These are phyloP conservation scores for Craseonycteris thonglongyai DNA, from an alignment of 2,113 vertebrate genomes.

Conservation along the genomic window DNA sequence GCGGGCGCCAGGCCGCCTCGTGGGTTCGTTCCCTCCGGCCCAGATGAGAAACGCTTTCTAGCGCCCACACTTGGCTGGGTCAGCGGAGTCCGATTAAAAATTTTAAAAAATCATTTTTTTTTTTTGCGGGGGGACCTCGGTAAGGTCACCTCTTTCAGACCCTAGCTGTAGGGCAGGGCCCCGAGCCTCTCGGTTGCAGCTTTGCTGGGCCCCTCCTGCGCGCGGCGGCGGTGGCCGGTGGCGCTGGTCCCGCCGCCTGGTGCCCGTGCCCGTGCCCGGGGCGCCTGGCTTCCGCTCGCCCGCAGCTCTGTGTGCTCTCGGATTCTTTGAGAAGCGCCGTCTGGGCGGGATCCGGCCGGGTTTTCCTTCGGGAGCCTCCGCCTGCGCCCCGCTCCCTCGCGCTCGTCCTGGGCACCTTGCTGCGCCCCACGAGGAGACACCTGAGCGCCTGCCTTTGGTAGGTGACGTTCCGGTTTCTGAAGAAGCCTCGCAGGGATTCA, in stretches of 20 bases:
- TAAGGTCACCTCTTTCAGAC: background rate
- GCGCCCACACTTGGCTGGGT: background rate
- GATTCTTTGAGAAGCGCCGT: background rate
- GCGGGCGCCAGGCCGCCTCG: background rate
- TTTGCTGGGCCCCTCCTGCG: background rate
- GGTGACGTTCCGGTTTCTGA: background rate
- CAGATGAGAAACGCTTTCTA: background rate
- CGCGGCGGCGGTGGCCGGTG: background rate
- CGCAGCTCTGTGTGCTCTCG: background rate
- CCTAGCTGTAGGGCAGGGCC: background rate
- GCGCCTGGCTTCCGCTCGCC: background rate
- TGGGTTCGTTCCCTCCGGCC: background rate
- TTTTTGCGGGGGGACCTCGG: too few species aligned
- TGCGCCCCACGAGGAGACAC: background rate
- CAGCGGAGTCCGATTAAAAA: background rate
- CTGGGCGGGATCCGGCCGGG: accelerated
- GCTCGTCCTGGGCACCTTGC: background rate
- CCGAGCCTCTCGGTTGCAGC: background rate
- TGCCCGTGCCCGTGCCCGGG: too few species aligned
- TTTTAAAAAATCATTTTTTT: too few species aligned
- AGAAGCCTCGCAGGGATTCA: background rate
- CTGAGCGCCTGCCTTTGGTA: background rate
- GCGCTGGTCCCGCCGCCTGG: too few species aligned
- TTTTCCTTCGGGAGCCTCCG: accelerated
- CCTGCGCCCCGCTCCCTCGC: background rate